Evolutionary conservation across 2,797 vertebrate species (phyloP).

Genomic region (Agapornis canus): DNA sequence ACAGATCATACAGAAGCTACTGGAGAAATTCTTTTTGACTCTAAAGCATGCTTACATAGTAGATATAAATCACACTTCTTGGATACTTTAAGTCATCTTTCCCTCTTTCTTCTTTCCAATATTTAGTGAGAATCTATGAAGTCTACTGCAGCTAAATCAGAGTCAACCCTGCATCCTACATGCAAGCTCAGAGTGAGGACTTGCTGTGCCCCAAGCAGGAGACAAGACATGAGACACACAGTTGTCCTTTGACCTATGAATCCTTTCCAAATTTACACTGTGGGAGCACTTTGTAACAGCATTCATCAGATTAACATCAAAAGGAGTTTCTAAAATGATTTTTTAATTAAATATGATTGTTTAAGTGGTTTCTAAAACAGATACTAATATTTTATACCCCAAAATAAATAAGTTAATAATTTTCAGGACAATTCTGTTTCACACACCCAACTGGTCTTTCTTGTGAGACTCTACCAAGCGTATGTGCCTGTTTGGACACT

Average conservation of each 20-base stretch:
- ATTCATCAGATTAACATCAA: background rate
- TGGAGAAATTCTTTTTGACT: background rate
- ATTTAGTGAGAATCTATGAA: background rate
- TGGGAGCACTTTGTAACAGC: background rate
- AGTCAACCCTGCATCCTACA: background rate
- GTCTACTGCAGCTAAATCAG: background rate
- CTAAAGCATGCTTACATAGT: background rate
- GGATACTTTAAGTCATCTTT: background rate
- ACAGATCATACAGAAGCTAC: background rate
- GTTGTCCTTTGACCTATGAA: background rate
- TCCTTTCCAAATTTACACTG: background rate
- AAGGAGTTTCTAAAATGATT: background rate
- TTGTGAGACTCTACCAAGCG: background rate
- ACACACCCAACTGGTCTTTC: background rate
- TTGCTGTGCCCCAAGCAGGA: background rate
- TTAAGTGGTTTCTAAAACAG: background rate
- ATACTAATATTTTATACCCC: background rate
- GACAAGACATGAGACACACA: background rate
- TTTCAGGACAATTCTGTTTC: background rate
- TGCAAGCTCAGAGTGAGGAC: background rate
- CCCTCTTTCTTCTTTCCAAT: background rate
- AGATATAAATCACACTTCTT: background rate
- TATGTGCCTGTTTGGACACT: background rate
- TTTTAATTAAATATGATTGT: too few species aligned
- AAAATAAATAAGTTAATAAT: background rate